Percentiles rank a stretch among this genome's conserved stretches.
phyloP scores from a whole-genome alignment of 2,113 vertebrate species.

The Rhynchomys soricoides region DNA sequence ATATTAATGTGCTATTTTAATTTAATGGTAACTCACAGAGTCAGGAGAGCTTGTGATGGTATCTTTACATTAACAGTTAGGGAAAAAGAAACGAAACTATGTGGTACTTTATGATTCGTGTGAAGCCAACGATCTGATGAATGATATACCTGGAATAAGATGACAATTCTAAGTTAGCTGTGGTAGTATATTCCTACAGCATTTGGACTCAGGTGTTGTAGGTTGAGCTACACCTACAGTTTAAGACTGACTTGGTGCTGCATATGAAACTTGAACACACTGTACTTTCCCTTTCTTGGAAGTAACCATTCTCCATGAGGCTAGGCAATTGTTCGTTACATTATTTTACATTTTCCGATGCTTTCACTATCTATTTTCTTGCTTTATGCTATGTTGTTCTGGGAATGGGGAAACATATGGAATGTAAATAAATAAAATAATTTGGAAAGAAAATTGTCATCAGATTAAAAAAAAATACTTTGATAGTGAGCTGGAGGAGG shows the following conservation, averaged over 20 bases:
- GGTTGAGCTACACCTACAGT: neutral
- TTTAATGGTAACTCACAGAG: neutral
- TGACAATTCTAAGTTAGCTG: neutral
- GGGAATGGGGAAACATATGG: no score
- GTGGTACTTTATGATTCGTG: neutral
- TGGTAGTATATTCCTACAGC: neutral
- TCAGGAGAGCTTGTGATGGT: neutral
- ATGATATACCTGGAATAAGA: neutral
- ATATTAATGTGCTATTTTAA: neutral
- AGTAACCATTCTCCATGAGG: neutral
- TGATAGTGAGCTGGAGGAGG: neutral
- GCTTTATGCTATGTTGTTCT: neutral
- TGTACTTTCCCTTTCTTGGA: neutral
- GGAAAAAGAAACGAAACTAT: neutral
- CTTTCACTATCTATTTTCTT: neutral
- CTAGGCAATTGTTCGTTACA: neutral
- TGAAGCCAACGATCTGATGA: neutral
- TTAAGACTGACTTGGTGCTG: no score
- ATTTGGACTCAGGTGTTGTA: neutral
- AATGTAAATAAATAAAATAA: no score
- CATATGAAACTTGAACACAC: neutral
- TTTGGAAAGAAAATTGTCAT: neutral
- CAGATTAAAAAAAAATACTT: neutral
- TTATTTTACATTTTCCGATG: neutral
- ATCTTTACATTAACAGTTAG: neutral